phyloP scores from a whole-genome alignment of 2,113 vertebrate genomes.

The Gobiocypris rarus region DNA sequence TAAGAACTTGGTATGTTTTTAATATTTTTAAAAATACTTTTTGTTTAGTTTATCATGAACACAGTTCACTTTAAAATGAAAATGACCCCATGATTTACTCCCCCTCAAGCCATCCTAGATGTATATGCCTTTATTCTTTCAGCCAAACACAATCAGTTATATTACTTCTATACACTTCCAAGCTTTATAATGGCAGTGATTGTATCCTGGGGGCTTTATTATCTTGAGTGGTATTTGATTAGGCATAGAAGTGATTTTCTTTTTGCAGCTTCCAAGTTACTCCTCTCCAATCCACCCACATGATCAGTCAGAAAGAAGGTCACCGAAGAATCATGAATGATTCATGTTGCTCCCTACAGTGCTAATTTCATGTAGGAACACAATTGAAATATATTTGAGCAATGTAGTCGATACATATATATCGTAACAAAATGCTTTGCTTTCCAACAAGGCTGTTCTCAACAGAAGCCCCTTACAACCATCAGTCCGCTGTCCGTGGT shows the following conservation, averaged over 20 bases:
- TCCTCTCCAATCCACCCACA: conserved; percentile 6
- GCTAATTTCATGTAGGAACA: background rate
- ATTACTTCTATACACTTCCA: no score
- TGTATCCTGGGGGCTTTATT: background rate
- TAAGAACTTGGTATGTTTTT: background rate
- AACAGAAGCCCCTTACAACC: background rate
- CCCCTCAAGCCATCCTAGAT: no score
- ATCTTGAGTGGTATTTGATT: background rate
- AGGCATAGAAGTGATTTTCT: background rate
- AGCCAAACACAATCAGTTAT: no score
- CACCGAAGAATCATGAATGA: background rate
- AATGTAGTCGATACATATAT: background rate
- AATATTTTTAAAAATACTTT: background rate
- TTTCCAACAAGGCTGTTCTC: background rate
- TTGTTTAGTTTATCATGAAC: background rate
- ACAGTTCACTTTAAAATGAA: no score
- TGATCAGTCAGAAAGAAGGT: background rate
- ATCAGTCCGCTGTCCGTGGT: conserved; percentile 64
- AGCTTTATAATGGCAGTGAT: background rate
- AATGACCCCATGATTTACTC: no score
- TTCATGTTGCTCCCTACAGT: background rate
- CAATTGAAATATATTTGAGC: background rate
- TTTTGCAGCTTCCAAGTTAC: background rate
- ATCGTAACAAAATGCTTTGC: background rate
- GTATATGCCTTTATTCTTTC: no score